phyloP scores from a whole-genome alignment of 2,888 invertebrate genomes.

The Pherbina coryleti region DNA sequence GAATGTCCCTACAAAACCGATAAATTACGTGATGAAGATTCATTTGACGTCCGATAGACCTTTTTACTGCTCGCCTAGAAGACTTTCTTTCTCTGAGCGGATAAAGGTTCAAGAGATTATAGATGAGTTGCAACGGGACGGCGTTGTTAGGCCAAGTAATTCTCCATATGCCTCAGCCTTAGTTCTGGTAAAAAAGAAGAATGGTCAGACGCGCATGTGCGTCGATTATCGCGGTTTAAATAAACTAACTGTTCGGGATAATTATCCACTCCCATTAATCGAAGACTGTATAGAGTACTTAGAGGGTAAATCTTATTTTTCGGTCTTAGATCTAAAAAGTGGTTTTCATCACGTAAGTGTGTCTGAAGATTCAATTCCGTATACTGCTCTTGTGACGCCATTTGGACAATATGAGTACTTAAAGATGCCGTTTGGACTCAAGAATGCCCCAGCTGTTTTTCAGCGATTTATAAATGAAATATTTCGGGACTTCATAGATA shows the following conservation, averaged over 20 bases:
- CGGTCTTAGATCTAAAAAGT: conserved; percentile 43
- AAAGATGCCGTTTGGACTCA: conserved; percentile 44
- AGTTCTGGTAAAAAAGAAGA: conserved; percentile 33
- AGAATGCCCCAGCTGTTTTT: conserved; percentile 40
- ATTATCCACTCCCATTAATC: conserved; percentile 41
- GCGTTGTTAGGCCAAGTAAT: no score
- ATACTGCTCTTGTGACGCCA: conserved; percentile 34
- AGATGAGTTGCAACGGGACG: no score
- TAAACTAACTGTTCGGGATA: conserved; percentile 34
- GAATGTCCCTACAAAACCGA: no score
- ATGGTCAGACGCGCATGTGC: conserved; percentile 32
- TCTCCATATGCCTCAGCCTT: conserved; percentile 15
- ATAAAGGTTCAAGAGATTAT: no score
- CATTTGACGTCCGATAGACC: no score
- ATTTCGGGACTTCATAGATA: conserved; percentile 36
- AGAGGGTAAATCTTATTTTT: conserved; percentile 42
- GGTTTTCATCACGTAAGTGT: conserved; percentile 32
- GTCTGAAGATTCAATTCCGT: conserved; percentile 19
- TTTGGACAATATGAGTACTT: conserved; percentile 33
- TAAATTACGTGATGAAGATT: no score
- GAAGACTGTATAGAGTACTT: conserved; percentile 36
- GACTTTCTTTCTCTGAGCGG: no score
- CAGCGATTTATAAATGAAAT: conserved; percentile 32
- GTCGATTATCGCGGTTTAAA: conserved; percentile 31
- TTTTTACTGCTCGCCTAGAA: no score